Conservation (phyloP, 2,113 vertebrate genomes). For the Parotia lawesii region DNA sequence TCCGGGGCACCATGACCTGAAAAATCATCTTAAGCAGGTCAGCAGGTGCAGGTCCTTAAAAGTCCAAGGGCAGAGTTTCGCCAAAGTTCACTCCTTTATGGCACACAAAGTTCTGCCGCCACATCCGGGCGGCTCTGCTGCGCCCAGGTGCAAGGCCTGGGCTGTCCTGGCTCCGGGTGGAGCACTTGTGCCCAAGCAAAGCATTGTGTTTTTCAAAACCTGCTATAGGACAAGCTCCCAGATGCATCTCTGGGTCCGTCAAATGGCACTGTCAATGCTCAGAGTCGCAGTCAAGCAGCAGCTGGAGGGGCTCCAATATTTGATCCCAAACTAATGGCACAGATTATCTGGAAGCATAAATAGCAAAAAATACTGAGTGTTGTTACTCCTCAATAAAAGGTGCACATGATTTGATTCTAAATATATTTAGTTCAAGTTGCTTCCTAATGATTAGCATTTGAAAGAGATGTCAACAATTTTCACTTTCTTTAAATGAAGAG, state of each 20-base stretch:
- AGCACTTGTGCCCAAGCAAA: background rate
- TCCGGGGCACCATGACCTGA: background rate
- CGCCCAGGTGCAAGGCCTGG: background rate
- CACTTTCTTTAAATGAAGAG: conserved; percentile 70
- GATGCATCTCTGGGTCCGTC: rapidly evolving
- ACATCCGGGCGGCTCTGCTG: rapidly evolving
- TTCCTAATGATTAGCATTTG: conserved; percentile 66
- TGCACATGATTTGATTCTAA: conserved; percentile 51
- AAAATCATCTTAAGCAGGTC: background rate
- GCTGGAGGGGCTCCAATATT: background rate
- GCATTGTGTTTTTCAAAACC: background rate
- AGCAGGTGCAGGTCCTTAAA: background rate
- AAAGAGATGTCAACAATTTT: conserved; percentile 70
- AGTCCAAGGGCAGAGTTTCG: conserved; percentile 11
- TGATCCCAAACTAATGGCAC: background rate
- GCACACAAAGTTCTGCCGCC: background rate
- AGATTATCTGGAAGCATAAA: conserved; percentile 57
- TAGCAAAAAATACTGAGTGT: background rate
- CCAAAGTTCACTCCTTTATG: conserved; percentile 30
- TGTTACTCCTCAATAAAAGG: conserved; percentile 61
- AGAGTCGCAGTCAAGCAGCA: rapidly evolving
- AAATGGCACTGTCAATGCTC: rapidly evolving
- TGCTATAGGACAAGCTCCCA: background rate
- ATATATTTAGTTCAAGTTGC: conserved; percentile 50
- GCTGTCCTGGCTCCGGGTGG: background rate